phyloP scores from a whole-genome alignment of 2,113 vertebrate species.

The Symphodus melops region DNA sequence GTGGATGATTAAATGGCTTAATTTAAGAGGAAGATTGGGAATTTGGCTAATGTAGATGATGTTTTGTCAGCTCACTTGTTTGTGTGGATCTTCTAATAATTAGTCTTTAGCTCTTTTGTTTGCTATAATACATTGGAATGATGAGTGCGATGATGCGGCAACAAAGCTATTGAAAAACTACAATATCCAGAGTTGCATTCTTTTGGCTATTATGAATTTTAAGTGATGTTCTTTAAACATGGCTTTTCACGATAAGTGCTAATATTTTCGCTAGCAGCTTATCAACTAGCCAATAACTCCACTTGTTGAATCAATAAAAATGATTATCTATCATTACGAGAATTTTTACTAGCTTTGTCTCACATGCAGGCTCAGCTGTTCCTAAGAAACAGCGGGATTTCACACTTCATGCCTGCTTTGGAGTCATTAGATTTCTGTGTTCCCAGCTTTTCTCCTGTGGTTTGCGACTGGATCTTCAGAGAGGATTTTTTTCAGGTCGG shows the following conservation, averaged over 20 bases:
- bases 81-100: conserved; percentile 77
- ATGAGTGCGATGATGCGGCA: conserved; percentile 64
- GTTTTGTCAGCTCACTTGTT: conserved; percentile 77
- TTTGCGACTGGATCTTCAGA: conserved; percentile 70
- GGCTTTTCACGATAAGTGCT: conserved; percentile 55
- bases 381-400: conserved; percentile 60
- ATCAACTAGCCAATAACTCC: conserved; percentile 66
- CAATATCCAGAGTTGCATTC: conserved; percentile 57
- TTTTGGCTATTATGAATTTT: conserved; percentile 69
- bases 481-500: conserved; percentile 66
- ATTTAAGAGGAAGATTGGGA: conserved; percentile 82
- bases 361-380: conserved; percentile 70
- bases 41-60: conserved; percentile 79
- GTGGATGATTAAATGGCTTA: conserved; percentile 84
- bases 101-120: conserved; percentile 79
- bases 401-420: conserved; percentile 77
- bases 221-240: conserved; percentile 61
- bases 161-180: conserved; percentile 67
- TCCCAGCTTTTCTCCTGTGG: conserved; percentile 66
- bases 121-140: conserved; percentile 68
- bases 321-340: conserved; percentile 43
- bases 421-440: conserved; percentile 72
- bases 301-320: conserved; percentile 69
- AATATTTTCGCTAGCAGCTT: conserved; percentile 51
- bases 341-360: conserved; percentile 30